Percentiles rank a stretch among this genome's conserved stretches.
phyloP scores from a whole-genome alignment of 2,888 invertebrate species.

The Bhutanitis thaidina region DNA sequence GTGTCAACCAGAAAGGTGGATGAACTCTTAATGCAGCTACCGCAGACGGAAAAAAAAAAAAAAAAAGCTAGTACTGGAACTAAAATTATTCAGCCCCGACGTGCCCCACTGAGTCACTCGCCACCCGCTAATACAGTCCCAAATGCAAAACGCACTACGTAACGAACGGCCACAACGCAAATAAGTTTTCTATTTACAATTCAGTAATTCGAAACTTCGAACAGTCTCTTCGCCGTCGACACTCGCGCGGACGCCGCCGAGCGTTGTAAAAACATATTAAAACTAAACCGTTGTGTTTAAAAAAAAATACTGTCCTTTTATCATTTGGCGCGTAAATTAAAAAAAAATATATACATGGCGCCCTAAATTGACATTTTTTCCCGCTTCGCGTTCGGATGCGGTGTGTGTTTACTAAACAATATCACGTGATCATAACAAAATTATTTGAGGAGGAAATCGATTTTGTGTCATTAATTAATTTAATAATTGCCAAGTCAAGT shows the following conservation, averaged over 20 bases:
- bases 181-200: conserved; percentile 58
- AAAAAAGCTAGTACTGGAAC: conserved; percentile 4
- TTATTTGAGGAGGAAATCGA: neutral
- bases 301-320: neutral
- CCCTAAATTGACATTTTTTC: neutral
- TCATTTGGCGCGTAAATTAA: conserved; percentile 7
- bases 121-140: conserved; percentile 10
- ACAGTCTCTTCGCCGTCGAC: conserved; percentile 41
- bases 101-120: conserved; percentile 15
- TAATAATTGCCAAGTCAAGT: neutral
- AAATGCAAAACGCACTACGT: conserved; percentile 37
- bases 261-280: neutral
- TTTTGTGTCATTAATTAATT: neutral
- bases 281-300: neutral
- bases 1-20: conserved; percentile 5
- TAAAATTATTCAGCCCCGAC: conserved; percentile 13
- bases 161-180: conserved; percentile 35
- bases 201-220: conserved; percentile 44
- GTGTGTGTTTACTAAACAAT: conserved; percentile 15
- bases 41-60: neutral
- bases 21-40: neutral
- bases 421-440: conserved; percentile 10
- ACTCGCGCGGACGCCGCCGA: conserved; percentile 43
- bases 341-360: conserved; percentile 15
- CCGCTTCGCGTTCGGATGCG: neutral